Evolutionary conservation across 2,797 vertebrate species (phyloP), one percentile per base, ranked within the genome.

Genomic region (Coilia nasus): DNA sequence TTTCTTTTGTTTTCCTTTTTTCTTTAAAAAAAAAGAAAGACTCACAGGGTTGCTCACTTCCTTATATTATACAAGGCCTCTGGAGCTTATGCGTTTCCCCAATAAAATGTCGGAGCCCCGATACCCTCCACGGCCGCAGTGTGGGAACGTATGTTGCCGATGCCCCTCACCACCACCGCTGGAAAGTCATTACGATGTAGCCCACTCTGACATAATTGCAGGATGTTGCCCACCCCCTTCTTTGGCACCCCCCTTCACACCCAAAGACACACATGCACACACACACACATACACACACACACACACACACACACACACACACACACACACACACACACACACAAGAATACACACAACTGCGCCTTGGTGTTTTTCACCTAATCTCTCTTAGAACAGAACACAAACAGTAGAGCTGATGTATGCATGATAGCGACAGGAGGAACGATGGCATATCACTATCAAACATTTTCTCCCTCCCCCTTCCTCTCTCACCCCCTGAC

Each of bases 31-130:
- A 54, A 54, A 54, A 54, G 50, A 54, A 54, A 87, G 83, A 89
- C 85, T 86, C 56, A 85, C 83, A 87, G 86, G 71, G 84, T 85
- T 81, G 83, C 81, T 83, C 81, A 91, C 90, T 91, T 93, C 91
- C 92, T 92, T 81, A 88, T 89, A 89, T 91, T 91, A 89, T 91
- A 75, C 57, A 89, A 89, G 81, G 83, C 67, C 83, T 84, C 87
- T 64, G 88, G 88, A 83, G 88, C 71, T 1, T 67, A 86, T 87
- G 67, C 85, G 85, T 88, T 91, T 89, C 87, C 90, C 84, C 82
- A 82, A 86, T 88, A 87, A 90, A 88, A 75, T 67, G 83, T 82
- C n/a, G 21, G 12, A 82, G 47, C 60, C 71, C 47, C 57, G 35
- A 82, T 86, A 83, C 86, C 82, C 71, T 64, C 83, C 82, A 62